These are phyloP conservation scores for Ennomos erosarius DNA, from an alignment of 2,888 invertebrate species.

Conservation along the genomic window DNA sequence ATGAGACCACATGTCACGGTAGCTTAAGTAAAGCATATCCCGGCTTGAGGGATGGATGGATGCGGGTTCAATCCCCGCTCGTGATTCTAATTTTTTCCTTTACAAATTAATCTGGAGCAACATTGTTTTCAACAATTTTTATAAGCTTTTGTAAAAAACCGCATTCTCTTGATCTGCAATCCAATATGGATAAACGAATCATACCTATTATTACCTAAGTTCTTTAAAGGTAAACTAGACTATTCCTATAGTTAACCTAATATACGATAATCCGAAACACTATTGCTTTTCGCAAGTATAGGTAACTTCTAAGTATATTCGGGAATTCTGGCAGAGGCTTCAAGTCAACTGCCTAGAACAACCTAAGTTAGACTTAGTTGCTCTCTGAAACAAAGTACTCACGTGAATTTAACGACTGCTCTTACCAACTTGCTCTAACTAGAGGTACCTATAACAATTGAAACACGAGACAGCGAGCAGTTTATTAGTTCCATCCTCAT, in stretches of 20 bases:
- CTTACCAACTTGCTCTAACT: slow-evolving; percentile 37
- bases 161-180: no score
- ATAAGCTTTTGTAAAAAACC: no score
- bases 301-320: slow-evolving; percentile 46
- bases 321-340: slow-evolving; percentile 50
- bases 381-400: slow-evolving; percentile 50
- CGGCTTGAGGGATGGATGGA: no score
- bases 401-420: slow-evolving; percentile 49
- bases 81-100: no score
- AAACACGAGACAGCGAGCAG: slow-evolving; percentile 24
- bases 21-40: no score
- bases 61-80: no score
- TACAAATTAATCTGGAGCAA: no score
- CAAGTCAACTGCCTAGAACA: slow-evolving; percentile 49
- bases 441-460: slow-evolving; percentile 27
- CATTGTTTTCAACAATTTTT: no score
- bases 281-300: slow-evolving; percentile 28
- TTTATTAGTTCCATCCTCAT: slow-evolving; percentile 18
- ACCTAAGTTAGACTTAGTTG: slow-evolving; percentile 52
- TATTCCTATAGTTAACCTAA: background rate
- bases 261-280: slow-evolving; percentile 6
- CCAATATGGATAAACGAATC: slow-evolving; percentile 28
- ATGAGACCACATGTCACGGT: no score
- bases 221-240: background rate
- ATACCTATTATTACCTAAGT: background rate